A percentile compares a stretch with the other conserved stretches of the same genome.
phyloP scores from a whole-genome alignment of 2,113 vertebrate genomes.

The Falcunculus frontatus region DNA sequence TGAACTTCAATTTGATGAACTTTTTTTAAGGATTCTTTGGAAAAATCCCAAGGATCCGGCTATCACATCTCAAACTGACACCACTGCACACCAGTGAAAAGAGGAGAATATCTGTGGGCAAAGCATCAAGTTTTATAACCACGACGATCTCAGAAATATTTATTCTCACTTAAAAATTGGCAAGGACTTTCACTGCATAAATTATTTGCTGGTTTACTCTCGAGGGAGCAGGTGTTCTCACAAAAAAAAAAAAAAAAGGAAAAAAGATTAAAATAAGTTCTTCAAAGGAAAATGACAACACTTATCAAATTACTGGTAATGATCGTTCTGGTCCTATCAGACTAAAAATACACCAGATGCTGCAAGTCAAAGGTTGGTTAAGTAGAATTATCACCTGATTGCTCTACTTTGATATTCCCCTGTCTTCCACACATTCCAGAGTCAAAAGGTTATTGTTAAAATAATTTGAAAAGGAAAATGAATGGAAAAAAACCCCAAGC shows the following conservation, averaged over 20 bases:
- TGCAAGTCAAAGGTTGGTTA: background rate
- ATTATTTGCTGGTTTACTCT: background rate
- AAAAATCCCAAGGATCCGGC: background rate
- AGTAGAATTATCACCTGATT: background rate
- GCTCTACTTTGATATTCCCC: background rate
- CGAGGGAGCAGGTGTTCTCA: background rate
- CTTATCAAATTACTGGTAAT: background rate
- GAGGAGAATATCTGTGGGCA: background rate
- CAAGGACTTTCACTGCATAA: background rate
- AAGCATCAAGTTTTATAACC: background rate
- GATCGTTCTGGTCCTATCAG: background rate
- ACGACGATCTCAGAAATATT: background rate
- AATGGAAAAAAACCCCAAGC: accelerated
- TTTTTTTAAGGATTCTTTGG: background rate
- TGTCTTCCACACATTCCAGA: background rate
- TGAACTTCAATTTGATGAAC: background rate
- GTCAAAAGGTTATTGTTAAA: background rate
- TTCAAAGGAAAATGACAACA: background rate
- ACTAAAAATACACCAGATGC: background rate
- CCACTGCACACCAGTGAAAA: no score
- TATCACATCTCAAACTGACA: background rate
- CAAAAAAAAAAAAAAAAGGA: background rate
- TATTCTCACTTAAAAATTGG: background rate
- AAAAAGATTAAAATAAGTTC: background rate
- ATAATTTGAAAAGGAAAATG: background rate